Percentiles rank a stretch among this genome's conserved stretches.
Conservation (phyloP, 2,797 vertebrate genomes). For the Champsocephalus esox region DNA sequence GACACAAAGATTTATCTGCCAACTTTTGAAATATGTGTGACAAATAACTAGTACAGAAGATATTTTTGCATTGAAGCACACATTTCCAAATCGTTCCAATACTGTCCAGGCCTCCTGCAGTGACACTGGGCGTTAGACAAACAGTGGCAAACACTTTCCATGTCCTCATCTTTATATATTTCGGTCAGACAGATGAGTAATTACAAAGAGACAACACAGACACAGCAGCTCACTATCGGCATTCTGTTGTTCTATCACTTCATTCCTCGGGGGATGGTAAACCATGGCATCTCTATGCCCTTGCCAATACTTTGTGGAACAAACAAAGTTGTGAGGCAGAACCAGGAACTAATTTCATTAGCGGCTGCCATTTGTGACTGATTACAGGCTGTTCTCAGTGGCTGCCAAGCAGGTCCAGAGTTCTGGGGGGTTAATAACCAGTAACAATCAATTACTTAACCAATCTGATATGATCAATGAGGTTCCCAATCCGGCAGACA, state of each 20-base stretch:
- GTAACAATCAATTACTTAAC: constrained; percentile 88
- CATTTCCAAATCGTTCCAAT: background rate
- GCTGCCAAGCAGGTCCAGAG: constrained; percentile 77
- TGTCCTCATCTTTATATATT: constrained; percentile 68
- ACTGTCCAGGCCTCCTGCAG: background rate
- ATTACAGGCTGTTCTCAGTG: constrained; percentile 83
- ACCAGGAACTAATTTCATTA: constrained; percentile 89
- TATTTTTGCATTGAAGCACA: background rate
- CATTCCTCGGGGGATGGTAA: constrained; percentile 72
- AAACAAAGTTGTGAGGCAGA: constrained; percentile 88
- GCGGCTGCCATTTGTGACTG: constrained; percentile 86
- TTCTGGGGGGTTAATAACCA: constrained; percentile 88
- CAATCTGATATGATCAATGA: constrained; percentile 86
- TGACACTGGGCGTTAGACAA: constrained; percentile 4
- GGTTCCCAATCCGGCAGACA: constrained; percentile 70
- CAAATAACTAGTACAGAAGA: background rate
- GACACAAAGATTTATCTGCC: too few species aligned
- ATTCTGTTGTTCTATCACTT: constrained; percentile 69
- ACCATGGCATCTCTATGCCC: constrained; percentile 79
- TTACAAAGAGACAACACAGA: constrained; percentile 71
- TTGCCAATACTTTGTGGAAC: constrained; percentile 84
- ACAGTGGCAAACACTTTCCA: constrained; percentile 29
- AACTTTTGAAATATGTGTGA: background rate
- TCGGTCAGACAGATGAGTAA: constrained; percentile 70
- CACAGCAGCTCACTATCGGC: constrained; percentile 74